Evolutionary conservation across 2,888 invertebrate species (phyloP).

Genomic region (Bombylius major): DNA sequence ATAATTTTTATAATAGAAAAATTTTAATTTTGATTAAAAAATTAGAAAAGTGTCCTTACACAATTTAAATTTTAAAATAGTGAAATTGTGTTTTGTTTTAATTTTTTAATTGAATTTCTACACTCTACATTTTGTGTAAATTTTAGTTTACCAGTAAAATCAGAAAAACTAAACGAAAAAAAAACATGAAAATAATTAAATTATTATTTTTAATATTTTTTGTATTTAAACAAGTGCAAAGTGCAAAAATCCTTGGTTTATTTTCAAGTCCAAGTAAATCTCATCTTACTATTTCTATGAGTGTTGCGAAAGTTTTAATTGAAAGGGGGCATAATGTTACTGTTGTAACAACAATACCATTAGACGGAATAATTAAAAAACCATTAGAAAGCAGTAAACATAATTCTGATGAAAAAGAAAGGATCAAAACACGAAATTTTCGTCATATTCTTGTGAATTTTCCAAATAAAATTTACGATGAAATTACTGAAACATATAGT

Average conservation of each 20-base stretch:
- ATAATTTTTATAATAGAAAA: no score
- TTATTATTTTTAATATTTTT: not conserved
- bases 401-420: not conserved
- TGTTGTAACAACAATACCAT: conserved; percentile 23
- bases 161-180: no score
- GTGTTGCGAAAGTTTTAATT: conserved; percentile 24
- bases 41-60: no score
- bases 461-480: not conserved
- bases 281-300: conserved; percentile 32
- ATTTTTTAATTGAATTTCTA: no score
- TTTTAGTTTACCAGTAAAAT: no score
- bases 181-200: no score
- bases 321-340: conserved; percentile 32
- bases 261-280: conserved; percentile 30
- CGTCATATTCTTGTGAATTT: conserved; percentile 1
- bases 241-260: conserved; percentile 28
- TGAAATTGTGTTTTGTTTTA: no score
- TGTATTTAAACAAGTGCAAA: not conserved
- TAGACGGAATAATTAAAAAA: conserved; percentile 5
- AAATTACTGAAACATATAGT: no score
- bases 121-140: no score
- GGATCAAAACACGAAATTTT: not conserved
- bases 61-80: no score
- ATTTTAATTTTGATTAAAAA: no score
- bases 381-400: not conserved